Percentiles rank a stretch among this genome's conserved stretches.
phyloP scores from a whole-genome alignment of 2,888 invertebrate genomes.

The Acleris literana region DNA sequence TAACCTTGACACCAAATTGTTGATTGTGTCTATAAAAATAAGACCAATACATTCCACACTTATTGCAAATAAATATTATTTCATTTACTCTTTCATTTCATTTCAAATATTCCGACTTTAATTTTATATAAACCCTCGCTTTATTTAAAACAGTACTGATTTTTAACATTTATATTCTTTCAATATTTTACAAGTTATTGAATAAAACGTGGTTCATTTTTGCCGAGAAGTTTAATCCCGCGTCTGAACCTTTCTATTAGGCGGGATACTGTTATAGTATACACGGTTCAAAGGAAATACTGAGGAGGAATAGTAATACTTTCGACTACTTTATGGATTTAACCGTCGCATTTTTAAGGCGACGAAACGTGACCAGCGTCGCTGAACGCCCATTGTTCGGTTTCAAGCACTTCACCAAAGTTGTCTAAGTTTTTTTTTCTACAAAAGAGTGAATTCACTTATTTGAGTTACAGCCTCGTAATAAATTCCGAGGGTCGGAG shows the following conservation, averaged over 20 bases:
- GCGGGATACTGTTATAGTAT: constrained; percentile 63
- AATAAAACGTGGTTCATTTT: constrained; percentile 33
- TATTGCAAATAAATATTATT: too few species aligned
- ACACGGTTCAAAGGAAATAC: constrained; percentile 70
- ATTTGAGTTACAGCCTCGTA: constrained; percentile 70
- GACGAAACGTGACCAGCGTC: constrained; percentile 76
- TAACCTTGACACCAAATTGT: too few species aligned
- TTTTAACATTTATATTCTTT: not conserved
- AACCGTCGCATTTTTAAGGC: constrained; percentile 80
- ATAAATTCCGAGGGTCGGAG: constrained; percentile 66
- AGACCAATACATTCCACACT: too few species aligned
- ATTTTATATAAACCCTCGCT: too few species aligned
- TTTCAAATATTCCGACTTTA: too few species aligned
- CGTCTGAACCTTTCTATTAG: constrained; percentile 36
- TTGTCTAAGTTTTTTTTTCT: constrained; percentile 58
- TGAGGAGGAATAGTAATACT: constrained; percentile 75
- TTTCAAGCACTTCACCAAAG: constrained; percentile 63
- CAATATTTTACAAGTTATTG: constrained; percentile 25
- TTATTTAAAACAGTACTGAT: too few species aligned
- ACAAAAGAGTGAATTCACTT: constrained; percentile 75
- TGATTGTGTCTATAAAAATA: too few species aligned
- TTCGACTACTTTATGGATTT: constrained; percentile 78
- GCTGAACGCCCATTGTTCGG: constrained; percentile 70
- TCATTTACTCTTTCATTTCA: too few species aligned
- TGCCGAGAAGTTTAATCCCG: constrained; percentile 34